These are phyloP conservation scores for Polyploca ridens DNA, from an alignment of 2,888 invertebrate species.

Conservation along the genomic window DNA sequence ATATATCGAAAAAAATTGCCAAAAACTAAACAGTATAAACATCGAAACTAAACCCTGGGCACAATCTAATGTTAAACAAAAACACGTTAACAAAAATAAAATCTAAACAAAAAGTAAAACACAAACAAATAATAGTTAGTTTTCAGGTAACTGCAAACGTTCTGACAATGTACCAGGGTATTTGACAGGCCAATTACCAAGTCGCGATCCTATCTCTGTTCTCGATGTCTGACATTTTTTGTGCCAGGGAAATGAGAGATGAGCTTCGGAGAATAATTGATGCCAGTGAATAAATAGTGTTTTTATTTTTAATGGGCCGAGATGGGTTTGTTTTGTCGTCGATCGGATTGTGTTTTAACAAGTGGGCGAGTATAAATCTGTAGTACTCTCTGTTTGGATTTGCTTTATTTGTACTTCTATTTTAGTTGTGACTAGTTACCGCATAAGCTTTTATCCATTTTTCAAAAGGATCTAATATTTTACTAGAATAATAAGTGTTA, in stretches of 20 bases:
- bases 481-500: too few relatives aligned
- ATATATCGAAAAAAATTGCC: background rate
- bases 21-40: background rate
- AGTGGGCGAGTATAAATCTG: background rate
- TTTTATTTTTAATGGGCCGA: constrained; percentile 21
- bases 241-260: constrained; percentile 41
- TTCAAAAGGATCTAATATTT: too few relatives aligned
- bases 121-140: constrained; percentile 21
- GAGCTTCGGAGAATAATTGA: constrained; percentile 48
- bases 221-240: constrained; percentile 47
- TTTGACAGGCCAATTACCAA: constrained; percentile 65
- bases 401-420: background rate
- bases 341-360: constrained; percentile 37
- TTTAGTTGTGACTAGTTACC: too few relatives aligned
- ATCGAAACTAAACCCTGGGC: background rate
- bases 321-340: constrained; percentile 14
- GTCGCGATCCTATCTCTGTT: constrained; percentile 43
- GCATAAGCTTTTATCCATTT: too few relatives aligned
- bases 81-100: background rate
- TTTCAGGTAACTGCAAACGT: constrained; percentile 32
- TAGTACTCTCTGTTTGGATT: background rate
- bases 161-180: constrained; percentile 32
- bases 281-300: constrained; percentile 47
- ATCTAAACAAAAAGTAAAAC: background rate
- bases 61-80: background rate